Base-by-base conservation (phyloP, 1,140 invertebrate species). In the Doryteuthis pealeii region DNA sequence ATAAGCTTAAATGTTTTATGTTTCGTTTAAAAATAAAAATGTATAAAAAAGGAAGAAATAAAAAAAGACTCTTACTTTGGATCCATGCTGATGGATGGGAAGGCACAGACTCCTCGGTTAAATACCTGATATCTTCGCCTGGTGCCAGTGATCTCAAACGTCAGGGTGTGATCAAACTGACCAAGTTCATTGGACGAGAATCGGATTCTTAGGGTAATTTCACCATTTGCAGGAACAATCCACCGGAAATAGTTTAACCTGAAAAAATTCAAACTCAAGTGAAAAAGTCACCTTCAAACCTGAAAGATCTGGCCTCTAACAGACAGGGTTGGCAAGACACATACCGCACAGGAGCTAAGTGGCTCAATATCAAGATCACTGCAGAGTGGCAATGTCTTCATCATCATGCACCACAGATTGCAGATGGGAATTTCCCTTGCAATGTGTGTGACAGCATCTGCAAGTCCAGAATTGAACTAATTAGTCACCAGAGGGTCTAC, bases 111-210 rank as follows among this genome's bases (percentile, higher is more conserved):
- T 45, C 87, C 88, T 28, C 87, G 80, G 74, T 87, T 88, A 78
- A 85, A 87, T 32, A 89, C 70, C 79, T 89, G 87, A 79, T 88
- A 88, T 40, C 85, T 75, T 45, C 86, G 68, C 68, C 87, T 77
- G 45, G 87, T 88, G 26, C 86, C 87, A 32, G 87, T 78, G 68
- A 89, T 85, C 75, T 89, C 88, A 84, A 88, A 88, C 79, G 87
- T 88, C 30, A 88, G 58, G 3, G 87, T 88, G 80, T 88, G 87
- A 77, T 89, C 87, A 83, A 88, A 89, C 76, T 89, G 86, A 1
- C 88, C 88, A 2, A 88, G 80, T 71, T 88, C 86, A 58, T 88
- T 85, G 12, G 87, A 88, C 67, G 78, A 80, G 79, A 89, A 88
- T 14, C 86, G 74, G 33, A 88, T 79, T 33, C 80, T 77, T 5